Evolutionary conservation across 2,113 vertebrate species (phyloP), one percentile per base, ranked within the genome.

Genomic region (Sinocyclocheilus maitianheensis): DNA sequence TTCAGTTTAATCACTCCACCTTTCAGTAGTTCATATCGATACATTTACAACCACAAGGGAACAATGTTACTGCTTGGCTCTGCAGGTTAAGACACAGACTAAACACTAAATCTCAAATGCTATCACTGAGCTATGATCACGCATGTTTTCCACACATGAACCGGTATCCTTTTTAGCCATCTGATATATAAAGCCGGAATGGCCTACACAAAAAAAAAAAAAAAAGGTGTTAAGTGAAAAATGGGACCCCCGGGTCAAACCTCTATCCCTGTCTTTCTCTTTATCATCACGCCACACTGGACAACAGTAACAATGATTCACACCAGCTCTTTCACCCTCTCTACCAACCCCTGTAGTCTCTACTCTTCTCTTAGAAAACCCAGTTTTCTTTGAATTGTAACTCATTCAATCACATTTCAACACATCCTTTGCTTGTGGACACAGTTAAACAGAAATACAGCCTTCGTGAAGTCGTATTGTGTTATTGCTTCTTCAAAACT

Each of bases 221-320:
- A 40, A 55, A 34, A 71, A 74, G 67, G 77, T 85, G 77, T 74
- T 85, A 76, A 76, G 60, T 77, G 72, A 63, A 14, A 55, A 53
- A 81, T 80, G 67, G 26, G 46, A 60, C 77, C 26, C 53, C 26
- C n/a, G 76, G 30, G 77, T 79, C 22, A 87, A 65, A 58, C 40
- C 76, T 16, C 48, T 76, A 16, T 80, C 43, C 71, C 24, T 63
- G 18, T 74, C 26, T 82, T 11, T 51, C 26, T 60, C 69, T 81
- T 20, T n/a, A 65, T 79, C 26, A 55, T 77, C 60, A 71, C 37
- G 8, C 58, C 87, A 71, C 62, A 77, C 48, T 51, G 24, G 43
- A 63, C 62, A 26, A 6, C 62, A 81, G 13, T 81, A 24, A 22
- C 51, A 72, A 16, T 84, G 76, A 71, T 55, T 71, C 48, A 85